Evolutionary conservation across 1,140 invertebrate genomes (phyloP).

Genomic region (Phthorimaea operculella): DNA sequence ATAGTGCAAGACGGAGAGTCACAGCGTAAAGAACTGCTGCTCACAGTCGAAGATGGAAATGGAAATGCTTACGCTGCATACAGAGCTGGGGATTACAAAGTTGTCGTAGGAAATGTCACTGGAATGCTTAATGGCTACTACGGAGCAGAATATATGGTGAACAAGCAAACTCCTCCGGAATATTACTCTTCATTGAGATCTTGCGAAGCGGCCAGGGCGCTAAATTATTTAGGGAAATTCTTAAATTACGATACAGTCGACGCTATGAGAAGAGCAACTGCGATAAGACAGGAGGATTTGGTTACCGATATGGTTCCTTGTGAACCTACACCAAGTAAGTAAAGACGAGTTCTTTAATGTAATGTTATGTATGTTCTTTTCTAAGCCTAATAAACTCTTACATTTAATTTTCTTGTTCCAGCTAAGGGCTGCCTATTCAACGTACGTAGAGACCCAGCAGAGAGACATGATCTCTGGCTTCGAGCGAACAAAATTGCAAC

Average conservation of each 20-base stretch:
- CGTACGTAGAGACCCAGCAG: slow-evolving; percentile 42
- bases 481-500: slow-evolving; percentile 34
- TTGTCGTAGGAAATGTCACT: slow-evolving; percentile 53
- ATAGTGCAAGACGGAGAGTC: slow-evolving; percentile 70
- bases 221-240: slow-evolving; percentile 33
- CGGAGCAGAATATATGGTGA: slow-evolving; percentile 37
- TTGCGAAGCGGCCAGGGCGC: slow-evolving; percentile 34
- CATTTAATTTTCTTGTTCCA: slow-evolving; percentile 21
- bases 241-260: slow-evolving; percentile 34
- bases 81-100: slow-evolving; percentile 52
- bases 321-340: slow-evolving; percentile 47
- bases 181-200: slow-evolving; percentile 36
- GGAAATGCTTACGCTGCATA: slow-evolving; percentile 43
- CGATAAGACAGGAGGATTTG: slow-evolving; percentile 30
- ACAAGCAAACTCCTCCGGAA: slow-evolving; percentile 35
- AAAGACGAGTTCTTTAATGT: slow-evolving; percentile 7
- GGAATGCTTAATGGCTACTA: slow-evolving; percentile 48
- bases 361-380: no score
- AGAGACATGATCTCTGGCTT: slow-evolving; percentile 47
- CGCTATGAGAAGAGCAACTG: slow-evolving; percentile 27
- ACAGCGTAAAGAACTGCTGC: slow-evolving; percentile 72
- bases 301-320: slow-evolving; percentile 37
- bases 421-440: slow-evolving; percentile 49
- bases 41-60: slow-evolving; percentile 37
- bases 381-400: not conserved